Evolutionary conservation across 2,113 vertebrate genomes (phyloP).

Genomic region (Callocephalon fimbriatum): DNA sequence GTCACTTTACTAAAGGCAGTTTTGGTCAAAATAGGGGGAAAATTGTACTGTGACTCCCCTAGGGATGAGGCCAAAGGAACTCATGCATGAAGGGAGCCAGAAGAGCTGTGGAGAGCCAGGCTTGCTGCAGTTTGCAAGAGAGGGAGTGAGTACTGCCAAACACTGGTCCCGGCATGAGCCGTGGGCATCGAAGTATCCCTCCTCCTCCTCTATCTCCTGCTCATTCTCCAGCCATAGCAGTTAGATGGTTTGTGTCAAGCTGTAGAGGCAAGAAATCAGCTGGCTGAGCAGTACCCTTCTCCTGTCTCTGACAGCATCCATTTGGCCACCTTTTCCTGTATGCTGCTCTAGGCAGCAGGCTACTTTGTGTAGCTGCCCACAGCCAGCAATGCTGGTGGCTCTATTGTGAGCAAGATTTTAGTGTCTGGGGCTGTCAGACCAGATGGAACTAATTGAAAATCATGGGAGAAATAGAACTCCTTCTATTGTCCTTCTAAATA

Average conservation of each 20-base stretch:
- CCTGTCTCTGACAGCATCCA: background rate
- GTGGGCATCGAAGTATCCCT: fast-evolving
- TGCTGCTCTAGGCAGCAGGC: background rate
- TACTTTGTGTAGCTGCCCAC: background rate
- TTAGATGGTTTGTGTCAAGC: background rate
- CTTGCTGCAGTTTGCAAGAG: background rate
- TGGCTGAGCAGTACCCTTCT: background rate
- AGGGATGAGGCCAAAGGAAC: background rate
- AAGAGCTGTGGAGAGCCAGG: background rate
- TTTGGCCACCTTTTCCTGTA: background rate
- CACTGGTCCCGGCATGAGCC: background rate
- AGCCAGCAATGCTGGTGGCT: background rate
- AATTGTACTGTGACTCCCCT: background rate
- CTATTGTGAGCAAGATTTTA: background rate
- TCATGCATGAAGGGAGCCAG: background rate
- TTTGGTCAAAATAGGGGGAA: background rate
- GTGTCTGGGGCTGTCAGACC: background rate
- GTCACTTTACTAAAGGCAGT: background rate
- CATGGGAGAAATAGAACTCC: background rate
- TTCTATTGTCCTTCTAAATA: background rate
- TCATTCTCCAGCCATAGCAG: background rate
- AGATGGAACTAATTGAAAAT: background rate
- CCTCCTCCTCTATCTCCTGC: background rate
- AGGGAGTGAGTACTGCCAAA: background rate
- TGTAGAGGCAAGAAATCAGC: background rate